A percentile compares a stretch with the other conserved stretches of the same genome.
phyloP scores from a whole-genome alignment of 53 echinoderm and acorn worm species.

The Antedon mediterranea region DNA sequence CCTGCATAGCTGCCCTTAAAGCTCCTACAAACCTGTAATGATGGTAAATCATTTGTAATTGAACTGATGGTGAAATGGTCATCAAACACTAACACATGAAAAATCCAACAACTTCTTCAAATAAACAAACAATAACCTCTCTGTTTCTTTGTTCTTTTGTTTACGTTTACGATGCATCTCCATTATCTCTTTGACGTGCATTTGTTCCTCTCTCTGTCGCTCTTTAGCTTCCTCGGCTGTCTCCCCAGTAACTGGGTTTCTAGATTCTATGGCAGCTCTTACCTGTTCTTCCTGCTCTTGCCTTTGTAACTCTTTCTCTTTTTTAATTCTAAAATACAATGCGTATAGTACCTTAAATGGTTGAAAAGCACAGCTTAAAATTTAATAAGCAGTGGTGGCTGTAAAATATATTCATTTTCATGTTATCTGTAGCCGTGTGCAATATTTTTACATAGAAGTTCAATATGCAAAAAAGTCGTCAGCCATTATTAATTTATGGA shows the following conservation, averaged over 20 bases:
- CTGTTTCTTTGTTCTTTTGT: slow-evolving; percentile 71
- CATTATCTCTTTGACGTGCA: slow-evolving; percentile 37
- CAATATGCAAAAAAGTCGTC: no score
- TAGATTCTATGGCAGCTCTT: slow-evolving; percentile 30
- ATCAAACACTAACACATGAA: no score
- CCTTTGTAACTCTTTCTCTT: slow-evolving; percentile 63
- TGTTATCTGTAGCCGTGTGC: no score
- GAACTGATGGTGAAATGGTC: no score
- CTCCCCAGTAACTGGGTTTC: slow-evolving; percentile 46
- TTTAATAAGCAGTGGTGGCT: no score
- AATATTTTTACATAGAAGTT: no score
- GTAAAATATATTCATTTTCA: no score
- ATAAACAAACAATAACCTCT: slow-evolving; percentile 26
- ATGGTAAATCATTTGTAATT: no score
- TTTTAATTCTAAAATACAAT: slow-evolving; percentile 35
- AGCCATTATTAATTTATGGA: no score
- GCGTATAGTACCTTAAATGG: no score
- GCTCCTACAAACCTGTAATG: slow-evolving; percentile 61
- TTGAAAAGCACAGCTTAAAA: no score
- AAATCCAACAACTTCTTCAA: no score
- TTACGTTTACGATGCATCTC: slow-evolving; percentile 42
- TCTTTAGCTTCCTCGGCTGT: slow-evolving; percentile 38
- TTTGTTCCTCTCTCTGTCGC: slow-evolving; percentile 41
- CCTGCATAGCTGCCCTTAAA: slow-evolving; percentile 80
- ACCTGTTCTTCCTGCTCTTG: slow-evolving; percentile 36